Conservation (phyloP, 2,797 vertebrate species). For the Thamnophis elegans region DNA sequence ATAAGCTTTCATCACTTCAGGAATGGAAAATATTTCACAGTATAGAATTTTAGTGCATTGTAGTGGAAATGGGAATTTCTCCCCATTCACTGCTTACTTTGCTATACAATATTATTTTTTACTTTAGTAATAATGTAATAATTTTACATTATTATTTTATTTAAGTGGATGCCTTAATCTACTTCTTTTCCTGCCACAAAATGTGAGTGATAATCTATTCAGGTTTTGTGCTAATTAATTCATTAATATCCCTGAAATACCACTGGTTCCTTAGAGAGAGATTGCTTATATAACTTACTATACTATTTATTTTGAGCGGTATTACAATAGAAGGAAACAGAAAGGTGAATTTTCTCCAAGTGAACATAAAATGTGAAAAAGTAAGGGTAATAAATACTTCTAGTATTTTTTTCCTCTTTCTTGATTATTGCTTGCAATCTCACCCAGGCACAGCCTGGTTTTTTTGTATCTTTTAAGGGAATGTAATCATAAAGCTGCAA, state of each 20-base stretch:
- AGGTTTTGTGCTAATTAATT: slow-evolving; percentile 16
- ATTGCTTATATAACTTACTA: slow-evolving; percentile 6
- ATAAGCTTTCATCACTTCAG: slow-evolving; percentile 6
- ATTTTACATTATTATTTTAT: background rate
- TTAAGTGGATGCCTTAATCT: background rate
- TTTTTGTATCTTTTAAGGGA: background rate
- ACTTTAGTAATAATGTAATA: background rate
- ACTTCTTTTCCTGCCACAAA: slow-evolving; percentile 14
- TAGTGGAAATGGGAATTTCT: background rate
- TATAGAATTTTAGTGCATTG: background rate
- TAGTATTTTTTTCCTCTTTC: background rate
- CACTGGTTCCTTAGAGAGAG: slow-evolving; percentile 1
- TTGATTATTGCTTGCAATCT: background rate
- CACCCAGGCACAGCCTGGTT: background rate
- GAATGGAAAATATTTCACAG: slow-evolving; percentile 4
- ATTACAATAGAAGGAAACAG: background rate
- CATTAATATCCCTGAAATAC: slow-evolving; percentile 24
- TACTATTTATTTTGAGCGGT: slow-evolving; percentile 15
- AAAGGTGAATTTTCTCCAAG: background rate
- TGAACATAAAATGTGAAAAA: background rate
- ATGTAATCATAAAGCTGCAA: background rate
- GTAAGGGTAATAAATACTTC: background rate
- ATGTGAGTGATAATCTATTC: slow-evolving; percentile 1
- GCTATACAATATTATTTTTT: slow-evolving; percentile 9
- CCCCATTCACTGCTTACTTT: background rate